A percentile compares a stretch with the other conserved stretches of the same genome.
phyloP scores from a whole-genome alignment of 2,888 invertebrate genomes.

The Pterostichus niger region DNA sequence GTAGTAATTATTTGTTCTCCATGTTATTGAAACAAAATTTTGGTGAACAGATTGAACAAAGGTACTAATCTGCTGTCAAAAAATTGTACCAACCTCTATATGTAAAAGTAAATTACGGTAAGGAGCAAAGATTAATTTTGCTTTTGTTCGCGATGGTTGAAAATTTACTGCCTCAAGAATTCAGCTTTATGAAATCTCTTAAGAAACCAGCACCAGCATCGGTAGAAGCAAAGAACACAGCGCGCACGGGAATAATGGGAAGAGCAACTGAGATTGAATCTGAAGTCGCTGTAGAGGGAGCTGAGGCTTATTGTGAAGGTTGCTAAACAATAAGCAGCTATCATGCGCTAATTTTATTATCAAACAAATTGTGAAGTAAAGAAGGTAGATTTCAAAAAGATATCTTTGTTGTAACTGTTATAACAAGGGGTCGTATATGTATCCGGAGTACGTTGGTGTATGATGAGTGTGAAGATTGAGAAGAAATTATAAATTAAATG shows the following conservation, averaged over 20 bases:
- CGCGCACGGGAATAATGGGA: conserved; percentile 16
- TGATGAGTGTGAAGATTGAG: too few species aligned
- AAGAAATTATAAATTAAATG: too few species aligned
- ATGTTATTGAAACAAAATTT: too few species aligned
- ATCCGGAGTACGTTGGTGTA: too few species aligned
- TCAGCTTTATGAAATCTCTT: conserved; percentile 55
- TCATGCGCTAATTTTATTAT: conserved; percentile 33
- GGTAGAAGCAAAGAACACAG: background rate
- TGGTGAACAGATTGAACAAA: background rate
- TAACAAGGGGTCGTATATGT: too few species aligned
- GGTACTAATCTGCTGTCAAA: conserved; percentile 31
- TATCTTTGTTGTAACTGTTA: too few species aligned
- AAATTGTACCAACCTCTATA: conserved; percentile 20
- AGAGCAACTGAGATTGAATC: conserved; percentile 39
- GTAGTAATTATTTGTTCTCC: too few species aligned
- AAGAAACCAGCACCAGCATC: background rate
- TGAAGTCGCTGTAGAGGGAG: background rate
- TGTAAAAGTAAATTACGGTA: conserved; percentile 50
- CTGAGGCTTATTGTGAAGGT: conserved; percentile 15
- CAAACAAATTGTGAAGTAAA: background rate
- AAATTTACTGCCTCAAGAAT: conserved; percentile 55
- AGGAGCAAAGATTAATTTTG: conserved; percentile 56
- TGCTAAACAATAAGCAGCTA: conserved; percentile 21
- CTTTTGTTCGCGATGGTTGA: conserved; percentile 58
- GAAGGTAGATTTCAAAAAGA: background rate